Percentiles rank a stretch among this genome's conserved stretches.
These are phyloP conservation scores for Chymomyza amoena DNA, from an alignment of 2,888 invertebrate genomes.

Conservation along the genomic window DNA sequence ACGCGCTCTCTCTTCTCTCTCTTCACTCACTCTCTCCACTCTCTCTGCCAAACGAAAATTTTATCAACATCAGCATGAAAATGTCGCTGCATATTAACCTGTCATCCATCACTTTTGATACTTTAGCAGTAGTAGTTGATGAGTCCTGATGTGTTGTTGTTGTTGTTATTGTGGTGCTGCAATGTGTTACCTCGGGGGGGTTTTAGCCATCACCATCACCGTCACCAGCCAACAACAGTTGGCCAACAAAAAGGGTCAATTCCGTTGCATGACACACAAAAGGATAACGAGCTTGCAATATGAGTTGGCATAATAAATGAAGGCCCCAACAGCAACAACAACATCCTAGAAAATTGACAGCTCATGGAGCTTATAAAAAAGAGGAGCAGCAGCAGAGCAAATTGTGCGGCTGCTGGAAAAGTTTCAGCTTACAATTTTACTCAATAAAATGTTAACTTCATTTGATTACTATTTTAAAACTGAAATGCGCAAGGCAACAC, in stretches of 20 bases:
- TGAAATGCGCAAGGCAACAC: neutral
- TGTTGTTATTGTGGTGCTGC: neutral
- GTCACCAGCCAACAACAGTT: neutral
- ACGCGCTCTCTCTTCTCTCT: neutral
- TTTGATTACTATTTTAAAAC: constrained; percentile 39
- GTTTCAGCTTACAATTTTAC: constrained; percentile 70
- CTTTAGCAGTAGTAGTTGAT: constrained; percentile 47
- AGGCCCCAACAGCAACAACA: constrained; percentile 16
- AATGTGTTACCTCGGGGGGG: constrained; percentile 18
- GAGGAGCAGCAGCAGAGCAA: constrained; percentile 34
- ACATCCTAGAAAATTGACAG: constrained; percentile 41
- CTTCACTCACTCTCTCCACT: neutral
- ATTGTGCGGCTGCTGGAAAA: constrained; percentile 25
- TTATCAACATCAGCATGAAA: constrained; percentile 72
- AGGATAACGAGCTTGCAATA: constrained; percentile 74
- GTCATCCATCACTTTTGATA: constrained; percentile 74
- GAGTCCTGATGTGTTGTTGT: neutral
- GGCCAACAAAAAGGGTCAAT: constrained; percentile 70
- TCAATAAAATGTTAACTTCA: constrained; percentile 68
- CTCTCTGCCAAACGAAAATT: constrained; percentile 20
- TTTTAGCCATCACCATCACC: neutral
- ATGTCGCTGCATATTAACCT: constrained; percentile 73
- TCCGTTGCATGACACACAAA: constrained; percentile 71
- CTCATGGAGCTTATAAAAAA: constrained; percentile 47
- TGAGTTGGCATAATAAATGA: constrained; percentile 74